phyloP scores from a whole-genome alignment of 1,140 invertebrate species.

The Brachionus rubens region DNA sequence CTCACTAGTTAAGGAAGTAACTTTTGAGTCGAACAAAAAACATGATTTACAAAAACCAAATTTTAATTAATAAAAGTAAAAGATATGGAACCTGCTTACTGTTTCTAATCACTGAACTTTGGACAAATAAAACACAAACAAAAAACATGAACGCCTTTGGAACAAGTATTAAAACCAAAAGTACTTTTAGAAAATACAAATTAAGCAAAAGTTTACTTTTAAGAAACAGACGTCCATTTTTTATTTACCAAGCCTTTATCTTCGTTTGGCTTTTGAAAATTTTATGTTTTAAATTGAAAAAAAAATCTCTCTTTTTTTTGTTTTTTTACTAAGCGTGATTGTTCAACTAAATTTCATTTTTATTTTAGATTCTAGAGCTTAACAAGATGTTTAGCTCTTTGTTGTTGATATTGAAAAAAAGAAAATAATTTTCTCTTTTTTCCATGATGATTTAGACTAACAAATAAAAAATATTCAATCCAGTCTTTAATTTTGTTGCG shows the following conservation, averaged over 20 bases:
- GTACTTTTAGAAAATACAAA: neutral
- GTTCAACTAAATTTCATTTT: conserved; percentile 5
- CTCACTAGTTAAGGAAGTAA: neutral
- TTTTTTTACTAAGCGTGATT: no score
- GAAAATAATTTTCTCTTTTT: neutral
- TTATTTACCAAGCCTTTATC: no score
- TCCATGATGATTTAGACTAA: neutral
- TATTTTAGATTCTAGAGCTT: neutral
- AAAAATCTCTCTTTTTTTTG: neutral
- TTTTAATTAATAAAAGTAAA: neutral
- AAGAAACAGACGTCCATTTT: neutral
- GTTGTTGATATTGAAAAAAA: neutral
- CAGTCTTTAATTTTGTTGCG: no score
- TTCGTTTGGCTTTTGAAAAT: conserved; percentile 38
- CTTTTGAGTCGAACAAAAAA: no score
- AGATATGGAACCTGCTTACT: conserved; percentile 28
- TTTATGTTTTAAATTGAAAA: neutral
- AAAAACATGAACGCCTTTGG: no score
- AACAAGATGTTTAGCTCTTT: conserved; percentile 3
- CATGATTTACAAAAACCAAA: no score
- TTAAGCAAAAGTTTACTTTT: neutral
- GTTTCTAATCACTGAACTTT: neutral
- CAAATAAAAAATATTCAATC: no score
- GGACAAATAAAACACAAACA: neutral
- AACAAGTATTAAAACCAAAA: neutral